These are phyloP conservation scores for Sminthurinus aureus DNA, from an alignment of 2,888 invertebrate species.

Conservation along the genomic window DNA sequence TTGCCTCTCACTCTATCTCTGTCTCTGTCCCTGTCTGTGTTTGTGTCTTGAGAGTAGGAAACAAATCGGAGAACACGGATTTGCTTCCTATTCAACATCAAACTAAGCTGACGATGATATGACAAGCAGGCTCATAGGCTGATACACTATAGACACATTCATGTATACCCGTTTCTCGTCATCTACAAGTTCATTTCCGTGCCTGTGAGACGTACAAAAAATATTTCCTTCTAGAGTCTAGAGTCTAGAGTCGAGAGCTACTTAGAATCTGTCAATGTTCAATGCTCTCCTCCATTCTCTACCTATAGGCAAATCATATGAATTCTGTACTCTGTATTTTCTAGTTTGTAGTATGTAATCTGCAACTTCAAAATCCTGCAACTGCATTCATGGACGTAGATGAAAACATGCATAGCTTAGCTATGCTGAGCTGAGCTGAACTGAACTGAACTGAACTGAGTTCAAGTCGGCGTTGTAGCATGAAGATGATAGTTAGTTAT, in stretches of 20 bases:
- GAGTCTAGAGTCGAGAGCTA: too few species aligned
- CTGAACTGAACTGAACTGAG: too few species aligned
- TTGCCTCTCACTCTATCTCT: neutral
- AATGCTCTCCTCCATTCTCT: neutral
- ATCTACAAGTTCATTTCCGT: too few species aligned
- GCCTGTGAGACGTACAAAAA: neutral
- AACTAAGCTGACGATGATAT: neutral
- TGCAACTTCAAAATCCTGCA: too few species aligned
- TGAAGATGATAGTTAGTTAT: too few species aligned
- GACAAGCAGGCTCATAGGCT: neutral
- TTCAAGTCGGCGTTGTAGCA: too few species aligned
- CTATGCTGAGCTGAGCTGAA: too few species aligned
- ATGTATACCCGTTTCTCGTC: neutral
- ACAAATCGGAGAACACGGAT: neutral
- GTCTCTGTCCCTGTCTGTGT: neutral
- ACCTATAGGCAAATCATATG: too few species aligned
- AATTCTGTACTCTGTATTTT: too few species aligned
- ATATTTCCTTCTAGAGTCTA: slow-evolving; percentile 11
- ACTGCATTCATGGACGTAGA: too few species aligned
- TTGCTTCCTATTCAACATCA: neutral
- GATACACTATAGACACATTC: neutral
- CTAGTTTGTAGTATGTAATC: too few species aligned
- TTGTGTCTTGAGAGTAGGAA: neutral
- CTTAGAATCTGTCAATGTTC: neutral
- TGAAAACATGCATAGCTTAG: too few species aligned